Percentiles rank a stretch among this genome's conserved stretches.
Conservation (phyloP, 2,797 vertebrate genomes). For the Periparus ater region DNA sequence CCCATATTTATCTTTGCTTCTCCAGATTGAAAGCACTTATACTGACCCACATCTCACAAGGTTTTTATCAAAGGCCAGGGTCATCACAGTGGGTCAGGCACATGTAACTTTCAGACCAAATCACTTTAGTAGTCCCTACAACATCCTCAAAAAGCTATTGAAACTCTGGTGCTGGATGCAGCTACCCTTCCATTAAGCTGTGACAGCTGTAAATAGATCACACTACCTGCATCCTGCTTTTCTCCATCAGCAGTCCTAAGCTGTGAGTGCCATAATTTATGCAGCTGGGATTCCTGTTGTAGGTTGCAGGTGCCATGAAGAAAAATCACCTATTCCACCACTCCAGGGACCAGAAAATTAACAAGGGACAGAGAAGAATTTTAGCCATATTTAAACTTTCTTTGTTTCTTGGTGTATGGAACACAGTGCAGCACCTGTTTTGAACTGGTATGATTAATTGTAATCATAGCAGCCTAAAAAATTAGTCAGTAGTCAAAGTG, state of each 20-base stretch:
- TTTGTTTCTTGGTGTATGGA: not conserved
- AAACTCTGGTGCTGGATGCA: not conserved
- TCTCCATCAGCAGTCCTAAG: not conserved
- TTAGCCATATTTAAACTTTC: not conserved
- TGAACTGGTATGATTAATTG: not conserved
- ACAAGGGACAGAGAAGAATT: not conserved
- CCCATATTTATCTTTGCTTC: not conserved
- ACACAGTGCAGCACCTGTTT: not conserved
- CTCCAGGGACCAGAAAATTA: not conserved
- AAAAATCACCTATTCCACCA: not conserved
- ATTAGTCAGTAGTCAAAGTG: not conserved
- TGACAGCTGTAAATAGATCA: not conserved
- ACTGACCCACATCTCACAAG: not conserved
- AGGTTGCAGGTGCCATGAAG: not conserved
- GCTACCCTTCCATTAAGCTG: not conserved
- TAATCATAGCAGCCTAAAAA: not conserved
- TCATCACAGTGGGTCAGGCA: not conserved
- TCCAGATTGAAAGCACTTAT: not conserved
- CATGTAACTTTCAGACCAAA: not conserved
- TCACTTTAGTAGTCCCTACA: not conserved
- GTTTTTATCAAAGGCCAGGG: not conserved
- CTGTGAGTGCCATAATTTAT: accelerated
- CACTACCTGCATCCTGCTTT: not conserved
- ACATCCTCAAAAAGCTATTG: not conserved
- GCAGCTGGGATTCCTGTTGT: not conserved